These are phyloP conservation scores for Drosophila cyrtoloma DNA, from an alignment of 2,888 invertebrate species.

Conservation along the genomic window DNA sequence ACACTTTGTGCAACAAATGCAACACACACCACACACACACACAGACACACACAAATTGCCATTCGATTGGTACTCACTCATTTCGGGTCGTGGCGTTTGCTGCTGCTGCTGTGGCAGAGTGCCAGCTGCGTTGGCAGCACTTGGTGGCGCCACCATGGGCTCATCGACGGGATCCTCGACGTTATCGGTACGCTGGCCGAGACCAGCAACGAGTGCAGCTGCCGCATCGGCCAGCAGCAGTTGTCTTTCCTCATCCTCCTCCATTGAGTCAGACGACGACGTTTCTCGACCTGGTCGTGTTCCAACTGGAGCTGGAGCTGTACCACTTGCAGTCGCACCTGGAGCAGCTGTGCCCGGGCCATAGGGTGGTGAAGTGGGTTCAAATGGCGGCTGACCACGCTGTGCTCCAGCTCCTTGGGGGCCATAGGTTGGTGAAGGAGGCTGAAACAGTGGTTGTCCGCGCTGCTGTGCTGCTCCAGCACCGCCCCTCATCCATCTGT, in stretches of 20 bases:
- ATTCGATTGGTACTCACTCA: slow-evolving; percentile 47
- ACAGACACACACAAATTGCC: neutral
- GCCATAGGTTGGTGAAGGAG: neutral
- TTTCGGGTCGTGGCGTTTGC: slow-evolving; percentile 34
- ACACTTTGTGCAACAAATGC: neutral
- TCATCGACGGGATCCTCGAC: slow-evolving; percentile 82
- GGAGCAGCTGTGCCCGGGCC: neutral
- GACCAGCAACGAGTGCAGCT: slow-evolving; percentile 48
- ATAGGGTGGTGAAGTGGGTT: neutral
- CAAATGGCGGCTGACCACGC: neutral
- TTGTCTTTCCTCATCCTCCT: neutral
- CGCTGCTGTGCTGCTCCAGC: neutral
- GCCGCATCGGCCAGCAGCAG: slow-evolving; percentile 33
- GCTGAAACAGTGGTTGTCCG: neutral
- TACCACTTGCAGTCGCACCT: too few species aligned
- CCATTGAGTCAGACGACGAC: neutral
- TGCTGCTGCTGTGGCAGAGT: slow-evolving; percentile 28
- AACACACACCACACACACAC: neutral
- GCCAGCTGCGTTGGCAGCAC: neutral
- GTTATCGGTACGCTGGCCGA: slow-evolving; percentile 32
- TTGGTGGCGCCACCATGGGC: slow-evolving; percentile 60
- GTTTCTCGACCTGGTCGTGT: neutral
- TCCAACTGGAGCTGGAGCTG: neutral
- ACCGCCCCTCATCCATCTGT: neutral
- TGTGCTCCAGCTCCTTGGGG: neutral